These are phyloP conservation scores for Sciurus carolinensis DNA, from an alignment of 2,797 vertebrate genomes.

Conservation along the genomic window DNA sequence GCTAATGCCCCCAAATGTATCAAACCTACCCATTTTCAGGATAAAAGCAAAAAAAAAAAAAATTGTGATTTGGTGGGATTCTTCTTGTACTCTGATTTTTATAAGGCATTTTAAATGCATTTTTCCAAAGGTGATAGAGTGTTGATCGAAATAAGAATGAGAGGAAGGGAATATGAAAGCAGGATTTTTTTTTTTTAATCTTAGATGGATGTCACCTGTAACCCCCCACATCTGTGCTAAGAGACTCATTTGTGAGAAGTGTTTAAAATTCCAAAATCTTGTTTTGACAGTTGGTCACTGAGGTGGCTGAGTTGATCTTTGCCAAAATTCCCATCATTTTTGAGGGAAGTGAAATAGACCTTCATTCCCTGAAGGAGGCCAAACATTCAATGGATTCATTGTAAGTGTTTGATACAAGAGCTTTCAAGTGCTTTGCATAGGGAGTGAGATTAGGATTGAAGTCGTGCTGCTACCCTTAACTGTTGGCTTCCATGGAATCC, in stretches of 20 bases:
- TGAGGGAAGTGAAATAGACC: conserved; percentile 76
- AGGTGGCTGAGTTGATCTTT: conserved; percentile 71
- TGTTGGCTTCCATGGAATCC: neutral
- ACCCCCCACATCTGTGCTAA: neutral
- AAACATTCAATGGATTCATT: conserved; percentile 60
- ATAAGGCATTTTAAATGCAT: conserved; percentile 11
- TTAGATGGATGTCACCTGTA: conserved; percentile 47
- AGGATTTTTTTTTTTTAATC: conserved; percentile 45
- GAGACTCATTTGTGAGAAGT: conserved; percentile 60
- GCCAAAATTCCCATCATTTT: conserved; percentile 83
- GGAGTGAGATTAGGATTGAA: conserved; percentile 5
- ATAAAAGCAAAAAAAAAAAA: conserved; percentile 18
- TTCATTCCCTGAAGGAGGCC: conserved; percentile 52
- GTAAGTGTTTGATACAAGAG: conserved; percentile 62
- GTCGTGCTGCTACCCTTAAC: neutral
- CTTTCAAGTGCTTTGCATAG: conserved; percentile 40
- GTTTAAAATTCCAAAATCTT: conserved; percentile 70
- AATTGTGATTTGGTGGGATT: neutral
- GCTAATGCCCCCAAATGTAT: neutral
- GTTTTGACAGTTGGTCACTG: conserved; percentile 81
- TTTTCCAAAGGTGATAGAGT: conserved; percentile 35
- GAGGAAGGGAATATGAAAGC: neutral
- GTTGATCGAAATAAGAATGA: conserved; percentile 8
- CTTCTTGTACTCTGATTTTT: neutral
- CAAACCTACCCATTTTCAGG: conserved; percentile 44